These are phyloP conservation scores for Rutpela maculata DNA, from an alignment of 2,888 invertebrate genomes.

Conservation along the genomic window DNA sequence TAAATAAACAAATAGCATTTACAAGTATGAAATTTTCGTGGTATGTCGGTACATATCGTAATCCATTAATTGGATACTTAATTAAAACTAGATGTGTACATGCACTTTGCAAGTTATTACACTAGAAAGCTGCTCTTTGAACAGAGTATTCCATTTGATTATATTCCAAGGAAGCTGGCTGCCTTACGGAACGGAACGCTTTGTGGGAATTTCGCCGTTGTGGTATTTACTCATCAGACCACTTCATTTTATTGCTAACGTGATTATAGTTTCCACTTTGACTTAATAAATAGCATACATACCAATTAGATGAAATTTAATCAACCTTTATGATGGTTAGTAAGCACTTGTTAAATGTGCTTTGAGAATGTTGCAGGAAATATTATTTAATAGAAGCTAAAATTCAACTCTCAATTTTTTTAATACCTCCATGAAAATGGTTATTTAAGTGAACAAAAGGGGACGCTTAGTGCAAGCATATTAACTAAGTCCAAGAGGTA, in stretches of 20 bases:
- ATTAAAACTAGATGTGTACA: not conserved
- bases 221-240: constrained; percentile 32
- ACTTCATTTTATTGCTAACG: constrained; percentile 37
- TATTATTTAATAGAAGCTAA: too few relatives aligned
- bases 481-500: too few relatives aligned
- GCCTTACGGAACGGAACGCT: constrained; percentile 21
- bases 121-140: constrained; percentile 7
- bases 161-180: constrained; percentile 4
- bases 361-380: not conserved
- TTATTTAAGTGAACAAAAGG: too few relatives aligned
- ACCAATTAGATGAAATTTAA: constrained; percentile 12
- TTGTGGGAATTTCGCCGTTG: constrained; percentile 31
- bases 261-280: constrained; percentile 38
- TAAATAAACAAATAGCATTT: too few relatives aligned
- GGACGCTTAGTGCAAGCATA: too few relatives aligned
- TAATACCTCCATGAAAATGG: too few relatives aligned
- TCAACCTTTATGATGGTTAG: not conserved
- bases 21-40: too few relatives aligned
- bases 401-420: too few relatives aligned
- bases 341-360: not conserved
- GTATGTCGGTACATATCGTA: not conserved
- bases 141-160: not conserved
- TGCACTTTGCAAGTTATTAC: constrained; percentile 2
- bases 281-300: constrained; percentile 28
- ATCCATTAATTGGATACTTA: constrained; percentile 1